Evolutionary conservation across 2,113 vertebrate genomes (phyloP), one percentile per base, ranked within the genome.

Genomic region (Pituophis catenifer): DNA sequence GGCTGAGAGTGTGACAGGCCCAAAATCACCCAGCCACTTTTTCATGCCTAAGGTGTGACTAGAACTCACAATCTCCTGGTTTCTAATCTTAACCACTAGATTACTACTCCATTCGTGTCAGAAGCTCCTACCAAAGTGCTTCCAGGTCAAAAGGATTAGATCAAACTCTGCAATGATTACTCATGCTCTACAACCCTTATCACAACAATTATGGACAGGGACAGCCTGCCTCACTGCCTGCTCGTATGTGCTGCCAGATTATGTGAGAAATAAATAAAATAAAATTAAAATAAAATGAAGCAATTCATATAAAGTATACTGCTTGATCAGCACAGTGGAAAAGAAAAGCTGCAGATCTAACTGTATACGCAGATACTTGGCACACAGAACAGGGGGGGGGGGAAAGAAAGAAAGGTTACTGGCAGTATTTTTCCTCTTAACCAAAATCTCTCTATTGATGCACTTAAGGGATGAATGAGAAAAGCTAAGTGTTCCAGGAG

Each of bases 251-350:
- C 2, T 89, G 65, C 90, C 94, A 89, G 91, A 93, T 88, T 92
- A 29, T 94, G 75, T 8, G 24, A 95, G 59, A 96, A 95, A 57
- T 55, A 38, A 19, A 91, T 93, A 92, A 96, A 85, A 94, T 91
- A 93, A 19, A 94, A 94, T 91, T 93, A 19, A 94, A 97, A 95
- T 92, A 95, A 96, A 95, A 94, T 89, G 23, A 94, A 59, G 90
- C 9, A 92, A 88, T 94, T 94, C 85, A 89, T 95, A 0, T 48
- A 70, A 93, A 85, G 92, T 53, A 95, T 93, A 94, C 95, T 91
- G 91, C 65, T 52, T 94, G 94, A 93, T 94, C 57, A 95, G 95
- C 91, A 93, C 54, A 8, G 50, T 89, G 57, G 86, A 92, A 93
- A 59, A 93, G 89, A 93, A 92, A 13, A 88, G 26, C 19, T 50